Evolutionary conservation across 2,888 invertebrate species (phyloP).

Genomic region (Calliphora vomitoria): DNA sequence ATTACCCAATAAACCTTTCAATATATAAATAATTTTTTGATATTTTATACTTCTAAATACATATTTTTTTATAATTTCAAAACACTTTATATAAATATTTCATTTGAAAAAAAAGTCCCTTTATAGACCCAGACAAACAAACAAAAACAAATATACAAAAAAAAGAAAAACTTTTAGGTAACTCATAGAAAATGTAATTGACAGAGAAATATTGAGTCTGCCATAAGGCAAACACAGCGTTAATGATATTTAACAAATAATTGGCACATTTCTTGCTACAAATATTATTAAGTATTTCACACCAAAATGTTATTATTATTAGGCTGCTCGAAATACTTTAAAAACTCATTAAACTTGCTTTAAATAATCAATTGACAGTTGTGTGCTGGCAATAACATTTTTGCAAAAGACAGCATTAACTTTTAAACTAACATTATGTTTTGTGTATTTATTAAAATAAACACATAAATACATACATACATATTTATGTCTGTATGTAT

Average conservation of each 20-base stretch:
- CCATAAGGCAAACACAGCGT: background rate
- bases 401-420: constrained; percentile 44
- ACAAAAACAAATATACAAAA: too few relatives aligned
- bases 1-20: too few relatives aligned
- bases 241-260: background rate
- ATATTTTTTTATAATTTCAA: too few relatives aligned
- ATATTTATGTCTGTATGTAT: background rate
- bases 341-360: constrained; percentile 28
- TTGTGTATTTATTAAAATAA: background rate
- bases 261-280: background rate
- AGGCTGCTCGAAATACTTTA: background rate
- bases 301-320: background rate
- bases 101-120: too few relatives aligned
- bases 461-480: background rate
- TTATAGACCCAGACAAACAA: too few relatives aligned
- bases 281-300: background rate
- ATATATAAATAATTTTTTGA: too few relatives aligned
- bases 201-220: background rate
- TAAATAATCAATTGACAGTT: constrained; percentile 44
- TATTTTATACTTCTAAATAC: too few relatives aligned
- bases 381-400: background rate
- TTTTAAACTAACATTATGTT: constrained; percentile 47
- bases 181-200: background rate
- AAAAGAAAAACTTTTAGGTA: too few relatives aligned
- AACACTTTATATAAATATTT: too few relatives aligned